Conservation (phyloP, 2,113 vertebrate genomes). For the Lepus europaeus region DNA sequence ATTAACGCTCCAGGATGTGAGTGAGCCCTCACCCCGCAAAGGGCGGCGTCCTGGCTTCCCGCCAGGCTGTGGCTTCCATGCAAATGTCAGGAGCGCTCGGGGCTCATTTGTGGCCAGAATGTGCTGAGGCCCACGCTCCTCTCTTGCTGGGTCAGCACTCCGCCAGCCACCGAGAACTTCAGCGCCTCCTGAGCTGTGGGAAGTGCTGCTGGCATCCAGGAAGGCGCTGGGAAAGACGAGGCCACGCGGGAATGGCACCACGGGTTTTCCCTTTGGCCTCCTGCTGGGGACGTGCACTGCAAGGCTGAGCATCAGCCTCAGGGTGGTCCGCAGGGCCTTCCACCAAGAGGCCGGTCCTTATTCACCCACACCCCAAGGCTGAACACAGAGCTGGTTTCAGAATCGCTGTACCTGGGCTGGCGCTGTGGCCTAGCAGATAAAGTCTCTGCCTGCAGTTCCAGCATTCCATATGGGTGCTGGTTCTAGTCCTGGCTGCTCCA, state of each 20-base stretch:
- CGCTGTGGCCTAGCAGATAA: too few relatives aligned
- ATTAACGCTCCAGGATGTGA: constrained; percentile 88
- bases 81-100: constrained; percentile 80
- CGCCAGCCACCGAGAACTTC: constrained; percentile 76
- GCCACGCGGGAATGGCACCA: not conserved
- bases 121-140: constrained; percentile 84
- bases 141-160: constrained; percentile 87
- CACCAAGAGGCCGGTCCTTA: not conserved
- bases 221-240: not conserved
- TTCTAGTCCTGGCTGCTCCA: too few relatives aligned
- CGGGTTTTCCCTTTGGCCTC: not conserved
- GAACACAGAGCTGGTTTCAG: not conserved
- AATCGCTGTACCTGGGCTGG: not conserved
- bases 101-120: constrained; percentile 88
- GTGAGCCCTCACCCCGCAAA: constrained; percentile 80
- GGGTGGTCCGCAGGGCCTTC: not conserved
- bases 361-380: not conserved
- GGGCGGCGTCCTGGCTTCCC: constrained; percentile 77
- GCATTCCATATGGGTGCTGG: too few relatives aligned
- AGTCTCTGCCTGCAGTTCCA: too few relatives aligned
- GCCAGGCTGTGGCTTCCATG: constrained; percentile 84
- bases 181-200: constrained; percentile 73
- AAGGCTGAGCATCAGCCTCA: not conserved
- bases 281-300: not conserved
- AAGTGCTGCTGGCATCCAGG: constrained; percentile 69